phyloP scores from a whole-genome alignment of 1,140 invertebrate genomes.

The Saccostrea glomerata region DNA sequence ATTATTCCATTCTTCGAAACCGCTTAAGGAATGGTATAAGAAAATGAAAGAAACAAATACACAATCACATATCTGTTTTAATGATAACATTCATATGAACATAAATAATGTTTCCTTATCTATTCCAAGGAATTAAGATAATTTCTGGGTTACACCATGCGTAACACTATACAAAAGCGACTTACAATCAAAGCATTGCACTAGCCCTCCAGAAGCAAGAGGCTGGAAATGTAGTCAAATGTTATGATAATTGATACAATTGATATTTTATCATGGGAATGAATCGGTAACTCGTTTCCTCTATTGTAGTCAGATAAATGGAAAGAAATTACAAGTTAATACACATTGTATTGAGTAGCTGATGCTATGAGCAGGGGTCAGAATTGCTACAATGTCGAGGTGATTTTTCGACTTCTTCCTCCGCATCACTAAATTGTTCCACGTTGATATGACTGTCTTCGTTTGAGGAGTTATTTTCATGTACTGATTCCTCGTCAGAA shows the following conservation, averaged over 20 bases:
- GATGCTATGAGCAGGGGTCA: constrained; percentile 26
- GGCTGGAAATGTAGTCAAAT: constrained; percentile 17
- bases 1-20: no score
- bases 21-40: no score
- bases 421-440: background rate
- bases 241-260: constrained; percentile 28
- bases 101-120: constrained; percentile 17
- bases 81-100: constrained; percentile 16
- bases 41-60: background rate
- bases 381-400: background rate
- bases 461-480: constrained; percentile 17
- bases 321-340: constrained; percentile 37
- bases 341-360: background rate
- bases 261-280: constrained; percentile 14
- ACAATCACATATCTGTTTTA: background rate
- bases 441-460: constrained; percentile 45
- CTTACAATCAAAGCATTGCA: constrained; percentile 13
- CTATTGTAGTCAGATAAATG: constrained; percentile 27
- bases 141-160: background rate
- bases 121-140: background rate
- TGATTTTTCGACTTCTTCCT: constrained; percentile 16
- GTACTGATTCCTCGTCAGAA: constrained; percentile 44
- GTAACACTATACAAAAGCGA: constrained; percentile 12
- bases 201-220: constrained; percentile 28
- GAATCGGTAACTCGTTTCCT: background rate